phyloP scores from a whole-genome alignment of 2,113 vertebrate species.

The Colossoma macropomum region DNA sequence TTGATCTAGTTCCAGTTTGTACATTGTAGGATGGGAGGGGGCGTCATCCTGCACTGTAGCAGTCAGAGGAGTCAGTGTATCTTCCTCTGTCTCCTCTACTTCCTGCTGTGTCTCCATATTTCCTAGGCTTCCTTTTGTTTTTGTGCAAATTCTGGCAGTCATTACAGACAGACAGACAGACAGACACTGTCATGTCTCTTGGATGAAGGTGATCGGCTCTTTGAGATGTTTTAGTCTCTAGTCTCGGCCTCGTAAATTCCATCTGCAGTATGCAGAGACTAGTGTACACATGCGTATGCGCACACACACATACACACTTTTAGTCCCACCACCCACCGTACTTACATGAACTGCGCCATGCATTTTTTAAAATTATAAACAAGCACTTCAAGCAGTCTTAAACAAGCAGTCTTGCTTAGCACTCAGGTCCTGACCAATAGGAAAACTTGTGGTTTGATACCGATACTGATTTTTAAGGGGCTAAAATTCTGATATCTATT shows the following conservation, averaged over 20 bases:
- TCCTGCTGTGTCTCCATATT: conserved; percentile 16
- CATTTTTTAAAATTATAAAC: too few relatives aligned
- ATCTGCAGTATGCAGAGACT: not conserved
- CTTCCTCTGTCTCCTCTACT: not conserved
- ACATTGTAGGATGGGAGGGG: too few relatives aligned
- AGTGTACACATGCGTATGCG: not conserved
- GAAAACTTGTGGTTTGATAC: too few relatives aligned
- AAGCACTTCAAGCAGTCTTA: too few relatives aligned
- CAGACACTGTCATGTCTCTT: not conserved
- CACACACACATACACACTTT: not conserved
- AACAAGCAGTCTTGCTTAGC: too few relatives aligned
- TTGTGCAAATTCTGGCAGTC: conserved; percentile 22
- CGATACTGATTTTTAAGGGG: too few relatives aligned
- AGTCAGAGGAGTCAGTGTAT: not conserved
- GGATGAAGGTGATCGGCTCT: not conserved
- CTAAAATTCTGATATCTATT: too few relatives aligned
- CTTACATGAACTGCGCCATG: not conserved
- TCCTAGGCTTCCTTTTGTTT: conserved; percentile 11
- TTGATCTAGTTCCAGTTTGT: too few relatives aligned
- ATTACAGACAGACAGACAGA: conserved; percentile 33
- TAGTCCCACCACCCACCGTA: not conserved
- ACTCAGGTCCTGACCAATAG: too few relatives aligned
- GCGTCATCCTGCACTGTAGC: not conserved
- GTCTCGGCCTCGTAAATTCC: not conserved
- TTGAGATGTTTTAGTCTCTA: conserved; percentile 6